phyloP scores from a whole-genome alignment of 2,113 vertebrate species.

The Neolamprologus devosi region DNA sequence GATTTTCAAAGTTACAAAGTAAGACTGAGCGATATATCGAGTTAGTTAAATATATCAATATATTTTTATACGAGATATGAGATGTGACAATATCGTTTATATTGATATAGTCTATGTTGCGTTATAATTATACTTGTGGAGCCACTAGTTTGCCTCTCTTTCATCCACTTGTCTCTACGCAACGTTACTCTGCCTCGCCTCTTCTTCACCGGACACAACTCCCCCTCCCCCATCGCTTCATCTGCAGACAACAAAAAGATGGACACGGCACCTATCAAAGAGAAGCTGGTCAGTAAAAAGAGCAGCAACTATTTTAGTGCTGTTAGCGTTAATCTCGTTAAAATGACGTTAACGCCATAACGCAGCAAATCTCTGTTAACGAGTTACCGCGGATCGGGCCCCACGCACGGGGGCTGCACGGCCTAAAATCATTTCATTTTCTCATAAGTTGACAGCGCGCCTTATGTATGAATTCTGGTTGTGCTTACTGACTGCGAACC shows the following conservation, averaged over 20 bases:
- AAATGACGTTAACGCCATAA: not conserved
- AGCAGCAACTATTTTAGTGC: not conserved
- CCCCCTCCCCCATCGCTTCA: not conserved
- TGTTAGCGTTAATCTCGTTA: not conserved
- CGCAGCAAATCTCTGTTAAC: accelerated
- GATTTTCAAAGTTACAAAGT: not conserved
- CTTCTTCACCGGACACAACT: not conserved
- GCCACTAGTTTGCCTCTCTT: not conserved
- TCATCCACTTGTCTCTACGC: not conserved
- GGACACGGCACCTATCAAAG: not conserved
- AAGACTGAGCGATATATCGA: no score
- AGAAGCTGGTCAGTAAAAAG: not conserved
- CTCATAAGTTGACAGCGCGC: accelerated
- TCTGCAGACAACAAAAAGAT: not conserved
- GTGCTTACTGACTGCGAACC: not conserved
- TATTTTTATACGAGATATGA: no score
- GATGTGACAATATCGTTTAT: not conserved
- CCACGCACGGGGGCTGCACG: not conserved
- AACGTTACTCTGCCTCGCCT: not conserved
- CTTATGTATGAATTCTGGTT: not conserved
- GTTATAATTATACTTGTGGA: not conserved
- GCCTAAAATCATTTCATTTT: not conserved
- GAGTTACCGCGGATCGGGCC: not conserved
- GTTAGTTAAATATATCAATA: no score
- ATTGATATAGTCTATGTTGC: not conserved